Evolutionary conservation across 1,140 invertebrate species (phyloP).

Genomic region (Drosophila orosa): DNA sequence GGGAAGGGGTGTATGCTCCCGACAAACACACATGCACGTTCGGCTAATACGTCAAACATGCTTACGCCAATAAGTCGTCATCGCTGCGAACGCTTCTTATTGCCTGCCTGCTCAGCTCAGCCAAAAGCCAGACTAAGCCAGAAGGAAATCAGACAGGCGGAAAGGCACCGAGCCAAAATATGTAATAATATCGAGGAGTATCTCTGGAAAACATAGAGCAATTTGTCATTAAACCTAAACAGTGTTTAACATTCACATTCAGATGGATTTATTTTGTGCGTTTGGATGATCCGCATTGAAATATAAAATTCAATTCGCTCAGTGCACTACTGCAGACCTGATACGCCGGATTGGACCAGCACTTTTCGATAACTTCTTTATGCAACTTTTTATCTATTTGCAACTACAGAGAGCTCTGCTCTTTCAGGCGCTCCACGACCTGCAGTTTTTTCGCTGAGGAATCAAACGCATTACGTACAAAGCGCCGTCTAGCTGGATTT

Average conservation of each 20-base stretch:
- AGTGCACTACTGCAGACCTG: constrained; percentile 47
- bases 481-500: constrained; percentile 63
- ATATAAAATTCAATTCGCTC: background rate
- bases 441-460: constrained; percentile 68
- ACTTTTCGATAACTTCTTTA: constrained; percentile 82
- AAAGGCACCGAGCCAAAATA: background rate
- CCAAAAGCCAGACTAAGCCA: constrained; percentile 36
- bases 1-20: background rate
- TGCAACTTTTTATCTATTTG: constrained; percentile 70
- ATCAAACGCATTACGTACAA: constrained; percentile 81
- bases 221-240: background rate
- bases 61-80: constrained; percentile 82
- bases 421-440: constrained; percentile 41
- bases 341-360: constrained; percentile 55
- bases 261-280: background rate
- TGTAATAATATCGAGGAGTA: background rate
- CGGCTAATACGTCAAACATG: constrained; percentile 76
- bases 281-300: background rate
- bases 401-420: constrained; percentile 50
- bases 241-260: background rate
- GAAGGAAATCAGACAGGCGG: constrained; percentile 13
- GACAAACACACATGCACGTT: constrained; percentile 46
- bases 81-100: constrained; percentile 58
- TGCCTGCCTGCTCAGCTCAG: constrained; percentile 47
- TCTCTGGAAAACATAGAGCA: background rate